Evolutionary conservation across 2,113 vertebrate genomes (phyloP).

Genomic region (Acinonyx jubatus): DNA sequence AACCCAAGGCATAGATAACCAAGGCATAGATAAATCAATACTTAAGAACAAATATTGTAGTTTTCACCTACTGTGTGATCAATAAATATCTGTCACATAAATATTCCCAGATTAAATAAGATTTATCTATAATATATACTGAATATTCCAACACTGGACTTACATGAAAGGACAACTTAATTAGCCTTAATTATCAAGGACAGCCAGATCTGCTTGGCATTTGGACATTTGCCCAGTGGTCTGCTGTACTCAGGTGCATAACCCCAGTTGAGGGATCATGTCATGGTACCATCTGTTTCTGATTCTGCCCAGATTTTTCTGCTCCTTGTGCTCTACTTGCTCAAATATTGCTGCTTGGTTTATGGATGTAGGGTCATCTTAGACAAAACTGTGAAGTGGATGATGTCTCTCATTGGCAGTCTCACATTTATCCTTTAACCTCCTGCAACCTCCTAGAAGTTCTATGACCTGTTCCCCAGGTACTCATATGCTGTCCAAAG

Average conservation of each 20-base stretch:
- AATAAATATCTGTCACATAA: not conserved
- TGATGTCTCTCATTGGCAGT: not conserved
- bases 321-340: conserved; percentile 9
- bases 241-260: conserved; percentile 62
- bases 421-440: not conserved
- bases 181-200: conserved; percentile 67
- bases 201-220: conserved; percentile 7
- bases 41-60: not conserved
- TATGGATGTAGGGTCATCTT: conserved; percentile 18
- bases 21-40: not conserved
- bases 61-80: not conserved
- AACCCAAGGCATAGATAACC: not conserved
- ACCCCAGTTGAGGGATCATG: conserved; percentile 37
- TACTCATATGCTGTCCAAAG: not conserved
- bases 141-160: not conserved
- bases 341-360: conserved; percentile 40
- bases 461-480: not conserved
- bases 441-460: not conserved
- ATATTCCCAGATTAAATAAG: not conserved
- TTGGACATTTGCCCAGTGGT: conserved; percentile 56
- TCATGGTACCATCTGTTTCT: conserved; percentile 69
- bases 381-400: conserved; percentile 37
- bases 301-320: conserved; percentile 46
- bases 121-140: not conserved
- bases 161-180: conserved; percentile 54